Evolutionary conservation across 2,888 invertebrate species (phyloP), one percentile per base, ranked within the genome.

Genomic region (Ectemnius continuus): DNA sequence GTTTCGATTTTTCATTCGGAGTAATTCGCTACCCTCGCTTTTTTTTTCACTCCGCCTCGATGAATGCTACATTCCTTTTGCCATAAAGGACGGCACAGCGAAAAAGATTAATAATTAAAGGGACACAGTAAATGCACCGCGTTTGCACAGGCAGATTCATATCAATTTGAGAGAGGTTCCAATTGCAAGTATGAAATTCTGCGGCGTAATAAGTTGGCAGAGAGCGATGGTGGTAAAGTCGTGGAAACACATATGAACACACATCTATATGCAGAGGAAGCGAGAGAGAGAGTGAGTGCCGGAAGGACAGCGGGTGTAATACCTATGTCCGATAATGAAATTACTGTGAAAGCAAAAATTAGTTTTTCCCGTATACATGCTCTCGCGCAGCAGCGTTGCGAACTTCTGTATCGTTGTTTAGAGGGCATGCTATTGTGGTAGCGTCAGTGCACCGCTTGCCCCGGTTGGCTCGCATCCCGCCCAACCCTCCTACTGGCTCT

Each of bases 361-460:
- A 52, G 52, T 52, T 52, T 52, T 52, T 52, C 52, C 52, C 16
- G 52, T 16, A 52, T 52, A 36, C 36, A 36, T 2, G 36, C 36
- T 36, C 36, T 8, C 36, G 36, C 8, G 52, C n/a, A 16, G 52
- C n/a, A 16, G 16, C 52, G 52, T 11, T 52, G 16, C n/a, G 52
- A 52, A 52, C 52, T 52, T 52, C n/a, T 16, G 16, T 52, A 4
- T 16, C n/a, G 52, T 52, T 52, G 52, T 52, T 52, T 52, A 52
- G 52, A 18, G 18, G 46, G 45, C 18, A 66, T 58, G 56, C 48
- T 58, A 56, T 60, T 70, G 70, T 70, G 66, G 68, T 61, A 52
- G 60, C 61, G 78, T 80, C 78, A 78, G 74, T 65, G 78, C 75
- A 76, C 75, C 65, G 73, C 61, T 62, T 63, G 68, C 62, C 46